Evolutionary conservation across 2,888 invertebrate species (phyloP).

Genomic region (Leucoptera coffeella): DNA sequence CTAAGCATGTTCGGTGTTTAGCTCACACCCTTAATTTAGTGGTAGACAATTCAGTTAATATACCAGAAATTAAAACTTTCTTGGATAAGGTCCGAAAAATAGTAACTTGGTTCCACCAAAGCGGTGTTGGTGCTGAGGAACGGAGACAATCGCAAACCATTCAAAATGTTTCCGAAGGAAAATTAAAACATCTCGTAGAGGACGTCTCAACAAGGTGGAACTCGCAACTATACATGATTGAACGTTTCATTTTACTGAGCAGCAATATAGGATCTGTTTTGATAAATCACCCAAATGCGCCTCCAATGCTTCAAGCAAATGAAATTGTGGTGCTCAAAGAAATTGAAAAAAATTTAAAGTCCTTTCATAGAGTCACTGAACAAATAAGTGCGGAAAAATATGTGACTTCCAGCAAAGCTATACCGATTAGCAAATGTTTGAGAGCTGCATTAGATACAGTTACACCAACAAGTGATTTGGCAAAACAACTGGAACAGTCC

Average conservation of each 20-base stretch:
- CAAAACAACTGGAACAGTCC: neutral
- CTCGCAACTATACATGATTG: neutral
- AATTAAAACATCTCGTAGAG: neutral
- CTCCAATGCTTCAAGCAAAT: neutral
- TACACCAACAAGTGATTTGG: neutral
- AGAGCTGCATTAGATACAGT: neutral
- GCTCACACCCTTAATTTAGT: conserved; percentile 1
- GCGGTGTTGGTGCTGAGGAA: conserved; percentile 1
- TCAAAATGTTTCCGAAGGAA: conserved; percentile 2
- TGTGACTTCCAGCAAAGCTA: neutral
- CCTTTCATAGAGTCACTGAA: neutral
- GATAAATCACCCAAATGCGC: neutral
- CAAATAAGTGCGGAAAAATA: neutral
- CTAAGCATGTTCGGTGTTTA: conserved; percentile 2
- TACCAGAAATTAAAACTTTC: conserved; percentile 1
- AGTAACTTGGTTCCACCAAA: conserved; percentile 2
- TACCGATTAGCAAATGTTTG: neutral
- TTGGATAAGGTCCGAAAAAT: conserved; percentile 1
- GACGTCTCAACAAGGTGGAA: neutral
- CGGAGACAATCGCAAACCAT: conserved; percentile 1
- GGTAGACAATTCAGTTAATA: conserved; percentile 1
- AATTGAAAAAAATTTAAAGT: neutral
- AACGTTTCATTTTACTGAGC: neutral
- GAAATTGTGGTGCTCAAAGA: neutral
- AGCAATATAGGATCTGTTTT: neutral